Evolutionary conservation across 1,140 invertebrate genomes (phyloP).

Genomic region (Bombus pyrosoma): DNA sequence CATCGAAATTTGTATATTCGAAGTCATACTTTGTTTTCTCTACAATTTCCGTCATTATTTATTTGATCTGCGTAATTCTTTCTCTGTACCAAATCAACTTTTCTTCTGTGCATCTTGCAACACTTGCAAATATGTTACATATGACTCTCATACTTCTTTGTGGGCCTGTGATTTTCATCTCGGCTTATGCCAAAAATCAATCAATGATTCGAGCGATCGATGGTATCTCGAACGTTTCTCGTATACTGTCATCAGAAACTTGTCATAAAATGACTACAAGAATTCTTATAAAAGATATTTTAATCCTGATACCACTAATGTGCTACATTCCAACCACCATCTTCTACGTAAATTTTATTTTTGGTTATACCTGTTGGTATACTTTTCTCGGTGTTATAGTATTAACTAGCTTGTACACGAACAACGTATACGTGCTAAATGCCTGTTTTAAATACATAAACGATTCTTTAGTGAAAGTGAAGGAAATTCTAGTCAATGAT

Average conservation of each 20-base stretch:
- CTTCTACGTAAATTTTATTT: accelerated
- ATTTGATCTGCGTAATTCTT: not conserved
- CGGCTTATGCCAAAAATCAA: constrained; percentile 42
- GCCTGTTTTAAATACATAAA: constrained; percentile 71
- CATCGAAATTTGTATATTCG: constrained; percentile 28
- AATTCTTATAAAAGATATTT: constrained; percentile 69
- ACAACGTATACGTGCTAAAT: constrained; percentile 66
- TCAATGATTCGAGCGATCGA: constrained; percentile 57
- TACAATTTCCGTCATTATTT: constrained; percentile 13
- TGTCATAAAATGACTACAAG: constrained; percentile 58
- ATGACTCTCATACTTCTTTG: constrained; percentile 62
- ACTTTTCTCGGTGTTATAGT: constrained; percentile 57
- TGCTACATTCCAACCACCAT: constrained; percentile 50
- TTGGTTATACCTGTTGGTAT: constrained; percentile 25
- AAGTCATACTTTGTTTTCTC: constrained; percentile 48
- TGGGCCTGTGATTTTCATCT: constrained; percentile 23
- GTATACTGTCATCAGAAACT: constrained; percentile 44
- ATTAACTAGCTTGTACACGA: constrained; percentile 68
- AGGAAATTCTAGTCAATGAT: constrained; percentile 55
- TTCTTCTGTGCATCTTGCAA: not conserved
- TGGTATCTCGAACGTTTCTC: constrained; percentile 55
- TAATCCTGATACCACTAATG: constrained; percentile 60
- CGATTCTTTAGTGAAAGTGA: constrained; percentile 59
- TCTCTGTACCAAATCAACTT: not conserved
- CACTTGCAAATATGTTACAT: constrained; percentile 60